phyloP scores from a whole-genome alignment of 2,888 invertebrate genomes.

The Tenthredo amoena region DNA sequence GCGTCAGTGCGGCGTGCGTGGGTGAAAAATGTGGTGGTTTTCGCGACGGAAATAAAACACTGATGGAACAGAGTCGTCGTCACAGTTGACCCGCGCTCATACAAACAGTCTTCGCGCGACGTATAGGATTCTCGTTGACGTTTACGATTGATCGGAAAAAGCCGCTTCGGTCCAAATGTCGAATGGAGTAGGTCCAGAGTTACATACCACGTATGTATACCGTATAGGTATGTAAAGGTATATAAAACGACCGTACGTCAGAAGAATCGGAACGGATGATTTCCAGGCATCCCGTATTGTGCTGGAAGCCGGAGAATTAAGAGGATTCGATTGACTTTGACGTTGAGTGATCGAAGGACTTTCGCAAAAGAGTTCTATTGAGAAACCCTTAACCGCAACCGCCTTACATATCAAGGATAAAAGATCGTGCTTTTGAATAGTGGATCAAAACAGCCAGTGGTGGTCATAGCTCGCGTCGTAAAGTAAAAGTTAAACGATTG shows the following conservation, averaged over 20 bases:
- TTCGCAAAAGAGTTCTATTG: not conserved
- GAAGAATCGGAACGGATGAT: constrained; percentile 21
- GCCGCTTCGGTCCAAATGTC: not conserved
- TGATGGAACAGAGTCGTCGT: constrained; percentile 34
- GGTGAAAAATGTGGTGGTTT: constrained; percentile 15
- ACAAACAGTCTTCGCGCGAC: constrained; percentile 33
- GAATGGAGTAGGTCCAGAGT: constrained; percentile 5
- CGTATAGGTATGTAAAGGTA: not conserved
- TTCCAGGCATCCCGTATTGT: constrained; percentile 10
- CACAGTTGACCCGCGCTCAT: not conserved
- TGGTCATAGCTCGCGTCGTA: not conserved
- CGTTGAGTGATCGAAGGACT: constrained; percentile 34
- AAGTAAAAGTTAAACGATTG: not conserved
- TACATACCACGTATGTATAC: constrained; percentile 7
- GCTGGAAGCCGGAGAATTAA: not conserved
- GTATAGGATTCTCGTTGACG: constrained; percentile 31
- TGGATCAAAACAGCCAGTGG: not conserved
- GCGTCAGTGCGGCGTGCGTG: not conserved
- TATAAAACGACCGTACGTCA: not conserved
- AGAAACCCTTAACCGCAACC: not conserved
- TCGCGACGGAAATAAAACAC: constrained; percentile 25
- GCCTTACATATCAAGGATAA: not conserved
- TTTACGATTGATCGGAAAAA: constrained; percentile 44
- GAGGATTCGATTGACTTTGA: constrained; percentile 37
- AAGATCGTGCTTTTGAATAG: not conserved